Evolutionary conservation across 2,113 vertebrate species (phyloP).

Genomic region (Hypocryptadius cinnamomeus): DNA sequence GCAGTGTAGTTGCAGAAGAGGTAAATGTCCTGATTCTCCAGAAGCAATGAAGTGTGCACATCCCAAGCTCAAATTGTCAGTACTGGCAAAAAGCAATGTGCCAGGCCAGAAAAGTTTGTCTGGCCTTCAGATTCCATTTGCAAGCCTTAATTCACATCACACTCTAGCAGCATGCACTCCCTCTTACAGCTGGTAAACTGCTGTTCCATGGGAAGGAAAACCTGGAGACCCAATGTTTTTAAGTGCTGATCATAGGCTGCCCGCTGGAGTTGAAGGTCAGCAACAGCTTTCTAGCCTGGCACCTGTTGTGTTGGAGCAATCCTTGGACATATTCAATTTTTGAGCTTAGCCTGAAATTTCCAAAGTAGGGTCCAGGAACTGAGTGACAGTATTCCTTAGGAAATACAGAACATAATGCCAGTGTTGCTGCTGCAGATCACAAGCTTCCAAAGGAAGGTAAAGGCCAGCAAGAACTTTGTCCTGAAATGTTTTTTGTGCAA

Average conservation of each 20-base stretch:
- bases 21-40: neutral
- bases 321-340: neutral
- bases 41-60: neutral
- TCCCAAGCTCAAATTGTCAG: neutral
- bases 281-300: neutral
- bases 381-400: neutral
- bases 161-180: neutral
- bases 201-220: neutral
- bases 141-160: neutral
- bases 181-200: neutral
- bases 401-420: neutral
- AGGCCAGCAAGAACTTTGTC: neutral
- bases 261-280: neutral
- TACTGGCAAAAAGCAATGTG: neutral
- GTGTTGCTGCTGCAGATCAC: neutral
- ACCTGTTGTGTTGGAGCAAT: neutral
- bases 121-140: neutral
- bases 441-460: neutral
- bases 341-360: neutral
- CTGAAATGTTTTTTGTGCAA: neutral
- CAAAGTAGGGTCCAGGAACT: neutral
- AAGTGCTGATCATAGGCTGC: neutral
- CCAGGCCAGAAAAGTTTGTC: neutral
- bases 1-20: neutral
- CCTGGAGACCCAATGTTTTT: neutral